Base-by-base conservation (phyloP, 2,888 invertebrate genomes). In the Sarcophaga subvicina region DNA sequence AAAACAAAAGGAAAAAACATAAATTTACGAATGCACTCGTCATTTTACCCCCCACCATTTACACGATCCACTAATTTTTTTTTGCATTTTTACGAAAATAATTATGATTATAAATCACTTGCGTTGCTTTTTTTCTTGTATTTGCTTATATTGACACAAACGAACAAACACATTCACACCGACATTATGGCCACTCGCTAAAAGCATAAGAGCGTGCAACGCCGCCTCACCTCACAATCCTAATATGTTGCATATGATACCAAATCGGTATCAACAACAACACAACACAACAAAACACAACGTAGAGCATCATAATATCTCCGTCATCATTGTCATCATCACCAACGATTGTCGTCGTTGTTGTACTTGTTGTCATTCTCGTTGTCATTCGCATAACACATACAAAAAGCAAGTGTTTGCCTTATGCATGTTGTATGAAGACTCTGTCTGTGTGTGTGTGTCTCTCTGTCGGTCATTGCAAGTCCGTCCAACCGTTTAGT, bases 61-160 rank as follows among this genome's bases (percentile, higher is more conserved):
- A 83, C 10, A 37, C 10, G 49, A 63, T n/a, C 60, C 27, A 66
- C 70, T 76, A 84, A 84, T 84, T 87, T 67, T 76, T 78, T 81
- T 87, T 72, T 76, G 73, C 60, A 84, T 84, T 84, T 54, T 87
- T 78, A 76, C 67, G 67, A 79, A 87, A 87, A 87, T 84, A 84
- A 84, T 87, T 84, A 79, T 77, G 81, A 75, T 84, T 82, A 84
- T 87, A 87, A 87, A 87, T 87, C 87, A 87, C 77, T 80, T 75
- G 75, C 25, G 49, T 67, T 76, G 59, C 6, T 59, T 59, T 77
- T 10, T 12, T n/a, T n/a, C 20, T 70, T 10, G 22, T 22, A 22
- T 22, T 22, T 22, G 1, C 22, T 1, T 1, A 22, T 22, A 22
- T 22, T 22, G 22, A 22, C 22, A 22, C 22, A 22, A 22, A 22